These are phyloP conservation scores for Tiphia femorata DNA, from an alignment of 2,888 invertebrate genomes.

Conservation along the genomic window DNA sequence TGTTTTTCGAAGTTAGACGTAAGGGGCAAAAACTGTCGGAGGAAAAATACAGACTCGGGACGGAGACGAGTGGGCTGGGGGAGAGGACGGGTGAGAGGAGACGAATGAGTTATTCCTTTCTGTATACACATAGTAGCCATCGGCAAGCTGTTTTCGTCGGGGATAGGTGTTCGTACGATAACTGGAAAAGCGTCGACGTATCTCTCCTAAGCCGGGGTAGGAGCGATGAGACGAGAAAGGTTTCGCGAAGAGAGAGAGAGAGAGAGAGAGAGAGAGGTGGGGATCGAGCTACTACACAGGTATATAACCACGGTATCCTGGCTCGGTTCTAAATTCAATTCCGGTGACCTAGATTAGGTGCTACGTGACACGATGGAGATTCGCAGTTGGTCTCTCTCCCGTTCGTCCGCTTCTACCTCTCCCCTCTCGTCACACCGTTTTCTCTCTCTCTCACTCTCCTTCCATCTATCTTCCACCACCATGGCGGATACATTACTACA, in stretches of 20 bases:
- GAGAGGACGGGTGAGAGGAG: neutral
- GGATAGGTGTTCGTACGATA: neutral
- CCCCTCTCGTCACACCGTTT: no score
- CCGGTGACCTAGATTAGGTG: conserved; percentile 52
- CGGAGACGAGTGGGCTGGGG: neutral
- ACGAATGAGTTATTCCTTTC: no score
- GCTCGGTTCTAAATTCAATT: conserved; percentile 48
- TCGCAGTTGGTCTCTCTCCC: conserved; percentile 12
- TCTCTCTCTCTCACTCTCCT: no score
- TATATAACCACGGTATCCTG: conserved; percentile 15
- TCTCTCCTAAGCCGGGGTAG: neutral
- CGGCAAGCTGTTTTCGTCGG: neutral
- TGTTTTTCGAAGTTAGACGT: neutral
- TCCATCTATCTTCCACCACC: conserved; percentile 18
- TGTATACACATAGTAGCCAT: neutral
- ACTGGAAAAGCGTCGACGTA: neutral
- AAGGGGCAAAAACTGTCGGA: neutral
- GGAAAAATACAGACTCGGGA: neutral
- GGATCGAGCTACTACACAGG: neutral
- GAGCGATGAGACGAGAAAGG: neutral
- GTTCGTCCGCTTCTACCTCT: conserved; percentile 16
- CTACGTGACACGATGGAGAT: conserved; percentile 38
- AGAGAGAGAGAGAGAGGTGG: neutral
- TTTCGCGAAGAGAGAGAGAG: neutral
- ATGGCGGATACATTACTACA: neutral